phyloP scores from a whole-genome alignment of 1,140 invertebrate genomes.

The Microplitis mediator region DNA sequence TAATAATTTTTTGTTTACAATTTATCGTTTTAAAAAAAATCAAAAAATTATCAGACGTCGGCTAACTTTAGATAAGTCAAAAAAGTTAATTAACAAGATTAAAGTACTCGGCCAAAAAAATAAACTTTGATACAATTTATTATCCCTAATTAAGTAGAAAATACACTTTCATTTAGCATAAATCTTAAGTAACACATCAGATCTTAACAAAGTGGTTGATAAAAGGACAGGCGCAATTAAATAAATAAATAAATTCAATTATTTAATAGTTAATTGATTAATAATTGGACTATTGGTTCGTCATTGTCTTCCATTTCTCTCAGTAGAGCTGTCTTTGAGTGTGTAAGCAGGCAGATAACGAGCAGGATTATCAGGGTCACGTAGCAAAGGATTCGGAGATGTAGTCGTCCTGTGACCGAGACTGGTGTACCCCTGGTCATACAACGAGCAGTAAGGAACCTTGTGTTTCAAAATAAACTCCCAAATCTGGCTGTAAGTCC shows the following conservation, averaged over 20 bases:
- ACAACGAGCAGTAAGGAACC: slow-evolving; percentile 88
- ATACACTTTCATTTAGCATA: too few relatives aligned
- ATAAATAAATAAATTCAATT: neutral
- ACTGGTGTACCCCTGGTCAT: slow-evolving; percentile 89
- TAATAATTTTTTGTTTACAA: too few relatives aligned
- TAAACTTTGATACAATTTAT: too few relatives aligned
- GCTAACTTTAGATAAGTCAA: too few relatives aligned
- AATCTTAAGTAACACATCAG: too few relatives aligned
- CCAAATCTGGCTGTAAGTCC: slow-evolving; percentile 91
- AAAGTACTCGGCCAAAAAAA: too few relatives aligned
- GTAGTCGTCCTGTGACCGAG: slow-evolving; percentile 82
- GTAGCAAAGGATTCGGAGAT: slow-evolving; percentile 76
- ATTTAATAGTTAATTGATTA: neutral
- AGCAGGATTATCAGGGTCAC: slow-evolving; percentile 58
- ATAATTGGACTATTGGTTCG: neutral
- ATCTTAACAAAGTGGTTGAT: neutral
- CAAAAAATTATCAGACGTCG: too few relatives aligned
- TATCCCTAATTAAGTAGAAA: too few relatives aligned
- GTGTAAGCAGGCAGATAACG: slow-evolving; percentile 81
- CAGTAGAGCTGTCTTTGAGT: slow-evolving; percentile 70
- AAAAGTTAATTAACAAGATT: too few relatives aligned
- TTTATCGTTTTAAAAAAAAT: too few relatives aligned
- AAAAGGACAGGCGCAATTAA: neutral
- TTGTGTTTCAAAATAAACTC: slow-evolving; percentile 76
- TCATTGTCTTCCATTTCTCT: slow-evolving; percentile 73